These are phyloP conservation scores for Torymus texanus DNA, from an alignment of 2,888 invertebrate genomes.

Conservation along the genomic window DNA sequence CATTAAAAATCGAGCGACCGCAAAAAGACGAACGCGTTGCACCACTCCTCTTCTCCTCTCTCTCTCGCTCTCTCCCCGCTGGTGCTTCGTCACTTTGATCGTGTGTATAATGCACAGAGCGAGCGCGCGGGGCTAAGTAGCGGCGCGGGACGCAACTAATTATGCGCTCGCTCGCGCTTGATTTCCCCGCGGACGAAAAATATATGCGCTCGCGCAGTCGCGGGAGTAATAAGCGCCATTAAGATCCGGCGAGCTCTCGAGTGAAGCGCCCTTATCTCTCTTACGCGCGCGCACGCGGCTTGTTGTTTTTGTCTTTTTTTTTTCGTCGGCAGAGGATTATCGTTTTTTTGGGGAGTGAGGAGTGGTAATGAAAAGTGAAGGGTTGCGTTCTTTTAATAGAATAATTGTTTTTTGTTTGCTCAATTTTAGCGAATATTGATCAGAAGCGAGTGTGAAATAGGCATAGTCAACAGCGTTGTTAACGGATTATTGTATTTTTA, in stretches of 20 bases:
- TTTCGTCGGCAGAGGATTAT: too few relatives aligned
- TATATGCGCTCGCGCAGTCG: slow-evolving; percentile 64
- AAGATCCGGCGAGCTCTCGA: slow-evolving; percentile 64
- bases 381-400: too few relatives aligned
- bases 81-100: slow-evolving; percentile 72
- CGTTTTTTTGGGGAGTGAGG: too few relatives aligned
- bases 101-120: slow-evolving; percentile 67
- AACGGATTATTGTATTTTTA: too few relatives aligned
- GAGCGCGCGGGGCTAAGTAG: slow-evolving; percentile 65
- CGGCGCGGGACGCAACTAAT: slow-evolving; percentile 70
- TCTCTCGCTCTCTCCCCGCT: slow-evolving; percentile 53
- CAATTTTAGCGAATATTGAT: too few relatives aligned
- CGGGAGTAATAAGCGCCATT: slow-evolving; percentile 74
- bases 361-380: too few relatives aligned
- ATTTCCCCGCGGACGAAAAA: slow-evolving; percentile 75
- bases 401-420: too few relatives aligned
- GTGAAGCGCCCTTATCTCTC: slow-evolving; percentile 40
- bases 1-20: too few relatives aligned
- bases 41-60: too few relatives aligned
- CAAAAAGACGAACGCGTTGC: too few relatives aligned
- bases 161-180: slow-evolving; percentile 72
- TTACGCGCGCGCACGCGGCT: slow-evolving; percentile 41
- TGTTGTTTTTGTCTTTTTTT: slow-evolving; percentile 56
- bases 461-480: too few relatives aligned
- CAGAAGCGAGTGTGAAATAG: too few relatives aligned